These are phyloP conservation scores for Nycteola revayana DNA, from an alignment of 2,888 invertebrate genomes.

Conservation along the genomic window DNA sequence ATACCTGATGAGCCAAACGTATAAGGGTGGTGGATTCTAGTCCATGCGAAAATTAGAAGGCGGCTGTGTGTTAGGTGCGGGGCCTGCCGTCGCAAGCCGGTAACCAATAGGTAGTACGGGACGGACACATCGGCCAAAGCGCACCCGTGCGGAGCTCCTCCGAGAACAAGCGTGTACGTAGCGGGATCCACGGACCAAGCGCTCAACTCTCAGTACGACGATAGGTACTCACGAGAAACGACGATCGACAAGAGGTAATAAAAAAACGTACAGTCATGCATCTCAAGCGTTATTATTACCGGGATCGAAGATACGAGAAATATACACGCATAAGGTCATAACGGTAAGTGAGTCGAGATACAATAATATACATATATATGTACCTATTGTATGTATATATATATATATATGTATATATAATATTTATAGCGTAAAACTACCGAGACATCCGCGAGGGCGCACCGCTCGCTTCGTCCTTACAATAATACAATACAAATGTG, in stretches of 20 bases:
- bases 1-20: conserved; percentile 82
- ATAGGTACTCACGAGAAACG: conserved; percentile 68
- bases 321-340: conserved; percentile 80
- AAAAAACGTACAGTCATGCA: conserved; percentile 93
- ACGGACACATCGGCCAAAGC: conserved; percentile 76
- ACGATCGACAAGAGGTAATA: conserved; percentile 80
- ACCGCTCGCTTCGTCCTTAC: conserved; percentile 76
- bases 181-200: conserved; percentile 79
- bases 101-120: conserved; percentile 69
- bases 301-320: conserved; percentile 85
- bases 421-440: conserved; percentile 73
- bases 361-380: conserved; percentile 69
- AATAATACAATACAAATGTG: conserved; percentile 80
- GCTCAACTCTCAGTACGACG: conserved; percentile 78
- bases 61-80: conserved; percentile 80
- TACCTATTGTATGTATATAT: conserved; percentile 14
- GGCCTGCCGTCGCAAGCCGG: conserved; percentile 75
- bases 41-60: conserved; percentile 81
- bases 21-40: conserved; percentile 79
- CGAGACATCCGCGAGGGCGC: conserved; percentile 74
- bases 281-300: conserved; percentile 94
- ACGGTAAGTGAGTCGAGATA: conserved; percentile 76
- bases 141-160: conserved; percentile 75
- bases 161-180: conserved; percentile 80
- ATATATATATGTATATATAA: conserved; percentile 15